phyloP scores from a whole-genome alignment of 2,113 vertebrate genomes.

The Serinus canaria region DNA sequence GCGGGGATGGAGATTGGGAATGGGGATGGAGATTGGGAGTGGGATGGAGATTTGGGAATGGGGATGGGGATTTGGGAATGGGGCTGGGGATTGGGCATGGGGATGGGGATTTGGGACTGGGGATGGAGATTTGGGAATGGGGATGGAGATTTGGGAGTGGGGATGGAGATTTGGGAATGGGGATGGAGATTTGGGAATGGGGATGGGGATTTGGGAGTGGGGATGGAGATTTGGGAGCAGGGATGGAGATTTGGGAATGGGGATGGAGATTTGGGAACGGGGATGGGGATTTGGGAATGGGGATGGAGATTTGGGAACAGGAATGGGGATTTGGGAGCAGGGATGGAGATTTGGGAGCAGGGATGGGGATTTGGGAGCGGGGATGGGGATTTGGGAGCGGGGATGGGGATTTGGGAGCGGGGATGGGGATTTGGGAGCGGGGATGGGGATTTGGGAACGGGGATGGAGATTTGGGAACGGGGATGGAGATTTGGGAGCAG shows the following conservation, averaged over 20 bases:
- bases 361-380: not conserved
- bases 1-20: too few species aligned
- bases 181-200: not conserved
- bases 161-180: not conserved
- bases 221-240: not conserved
- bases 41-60: not conserved
- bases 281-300: not conserved
- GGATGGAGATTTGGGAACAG: not conserved
- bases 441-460: not conserved
- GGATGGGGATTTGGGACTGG: too few species aligned
- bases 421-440: rapidly evolving
- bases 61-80: rapidly evolving
- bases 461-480: not conserved
- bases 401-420: not conserved
- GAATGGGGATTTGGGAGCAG: too few species aligned
- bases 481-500: rapidly evolving
- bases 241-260: too few species aligned
- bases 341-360: not conserved
- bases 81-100: not conserved
- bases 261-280: not conserved
- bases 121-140: not conserved
- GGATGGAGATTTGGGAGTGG: not conserved
- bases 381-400: not conserved
- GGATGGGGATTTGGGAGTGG: not conserved
- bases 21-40: rapidly evolving